Base-by-base conservation (phyloP, 2,888 invertebrate species). In the Andricus curvator region DNA sequence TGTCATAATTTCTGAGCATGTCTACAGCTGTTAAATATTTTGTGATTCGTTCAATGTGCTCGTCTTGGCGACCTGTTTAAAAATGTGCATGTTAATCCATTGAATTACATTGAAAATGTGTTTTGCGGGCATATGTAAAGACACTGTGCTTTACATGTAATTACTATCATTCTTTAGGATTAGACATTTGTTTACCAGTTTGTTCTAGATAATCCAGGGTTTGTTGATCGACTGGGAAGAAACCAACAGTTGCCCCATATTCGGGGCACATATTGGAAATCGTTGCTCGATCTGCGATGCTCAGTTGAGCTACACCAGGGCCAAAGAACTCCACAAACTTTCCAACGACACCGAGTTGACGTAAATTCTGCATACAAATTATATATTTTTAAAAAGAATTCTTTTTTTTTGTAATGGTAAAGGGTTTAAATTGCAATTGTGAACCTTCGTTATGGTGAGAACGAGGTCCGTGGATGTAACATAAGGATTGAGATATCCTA, bases 241-340 rank as follows among this genome's bases (percentile, higher is more conserved):
- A 98, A 0, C 98, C 99, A 83, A 98, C 96, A 0, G 99, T 99
- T 22, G 99, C 99, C 0, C 99, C 99, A 92, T 99, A 99, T 93
- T 98, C 98, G 0, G 99, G 99, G 90, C 98, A 99, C 99, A 99
- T 99, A 94, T 99, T 99, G 85, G 98, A 97, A 79, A 99, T 98
- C 0, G 99, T 99, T 0, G 99, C 99, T 67, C 99, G 94, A 94
- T 99, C 99, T 0, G 99, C 99, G 83, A 99, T 98, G 79, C 98
- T 98, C 6, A 99, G 93, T 80, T 97, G 96, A 0, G 95, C 93
- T 5, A 99, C 98, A 4, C 99, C 99, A 0, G 98, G 96, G 0
- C 99, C 99, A 93, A 97, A 99, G 94, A 99, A 99, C 93, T 99
- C 99, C 8, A 99, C 99, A 93, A 99, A 99, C 91, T 99, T 99